Base-by-base conservation (phyloP, 2,888 invertebrate species). In the Pseudoips prasinana region DNA sequence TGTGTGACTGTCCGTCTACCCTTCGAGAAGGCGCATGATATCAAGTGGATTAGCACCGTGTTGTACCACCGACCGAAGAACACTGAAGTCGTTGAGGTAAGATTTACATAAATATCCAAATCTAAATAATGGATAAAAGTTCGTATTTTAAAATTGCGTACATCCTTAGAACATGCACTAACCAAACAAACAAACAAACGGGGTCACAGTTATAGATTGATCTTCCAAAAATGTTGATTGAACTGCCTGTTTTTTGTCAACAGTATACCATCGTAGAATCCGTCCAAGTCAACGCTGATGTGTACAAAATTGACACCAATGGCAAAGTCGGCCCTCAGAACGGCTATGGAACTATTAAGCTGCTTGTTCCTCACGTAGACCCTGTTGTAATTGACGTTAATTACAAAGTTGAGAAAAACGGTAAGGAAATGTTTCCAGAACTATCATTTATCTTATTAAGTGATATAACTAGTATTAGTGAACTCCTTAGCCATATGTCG, bases 11-110 rank as follows among this genome's bases (percentile, higher is more conserved):
- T 92, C 0, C 81, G 89, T 9, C 64, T 92, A 10, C 92, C 93
- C 0, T 84, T 89, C 30, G 90, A 92, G 1, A 89, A 88, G 22
- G 74, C 92, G 0, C 92, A 91, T 33, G 89, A 90, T 44, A 56
- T 93, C 25, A 91, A 91, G 52, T 67, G 81, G 19, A 71, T 78
- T 1, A 72, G 85, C 7, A 78, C 70, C 22, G 44, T 82, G 1
- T 54, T 71, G 3, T 64, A 74, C 44, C 49, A 81, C 10, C 63
- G 76, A 20, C 81, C 88, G 3, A 75, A 87, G 22, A 65, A 70
- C 40, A 73, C 81, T 37, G 86, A 89, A 1, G 57, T 73, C 2
- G 48, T 73, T 8, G 84, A 86, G 58, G 81, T 88, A 24, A 31
- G 24, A 6, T 6, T 18, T 18, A 6, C 18, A 5, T 18, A 18